Percentiles rank a stretch among this genome's conserved stretches.
Evolutionary conservation across 2,113 vertebrate species (phyloP).

Genomic region (Oxygymnocypris stewartii): DNA sequence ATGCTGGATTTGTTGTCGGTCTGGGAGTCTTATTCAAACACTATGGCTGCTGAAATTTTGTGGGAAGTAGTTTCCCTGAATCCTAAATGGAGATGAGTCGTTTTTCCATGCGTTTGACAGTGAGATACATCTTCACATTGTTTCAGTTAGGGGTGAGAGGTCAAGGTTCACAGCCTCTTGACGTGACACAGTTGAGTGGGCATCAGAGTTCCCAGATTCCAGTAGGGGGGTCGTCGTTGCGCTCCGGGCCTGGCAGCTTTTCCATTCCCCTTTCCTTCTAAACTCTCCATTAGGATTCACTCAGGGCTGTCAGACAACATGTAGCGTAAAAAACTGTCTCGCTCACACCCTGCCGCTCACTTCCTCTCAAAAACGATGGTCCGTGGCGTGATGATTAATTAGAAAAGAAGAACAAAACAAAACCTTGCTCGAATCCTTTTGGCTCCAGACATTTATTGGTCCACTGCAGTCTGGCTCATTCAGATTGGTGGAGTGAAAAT

Average conservation of each 20-base stretch:
- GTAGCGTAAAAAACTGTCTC: neutral
- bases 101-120: conserved; percentile 5
- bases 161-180: conserved; percentile 55
- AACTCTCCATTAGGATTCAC: conserved; percentile 28
- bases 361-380: conserved; percentile 20
- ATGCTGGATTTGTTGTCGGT: conserved; percentile 13
- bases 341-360: conserved; percentile 12
- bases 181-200: conserved; percentile 62
- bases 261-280: neutral
- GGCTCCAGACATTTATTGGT: conserved; percentile 31
- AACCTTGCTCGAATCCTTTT: conserved; percentile 41
- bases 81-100: neutral
- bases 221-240: neutral
- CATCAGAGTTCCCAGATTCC: conserved; percentile 55
- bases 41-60: neutral
- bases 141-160: conserved; percentile 57
- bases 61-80: neutral
- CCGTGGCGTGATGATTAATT: conserved; percentile 42
- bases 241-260: conserved; percentile 23
- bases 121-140: conserved; percentile 32
- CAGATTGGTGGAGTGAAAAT: conserved; percentile 49
- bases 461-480: conserved; percentile 22
- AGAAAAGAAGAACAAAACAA: conserved; percentile 43
- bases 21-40: conserved; percentile 16
- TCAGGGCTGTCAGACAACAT: conserved; percentile 41